phyloP scores from a whole-genome alignment of 2,113 vertebrate genomes.

The Tragelaphus strepsiceros region DNA sequence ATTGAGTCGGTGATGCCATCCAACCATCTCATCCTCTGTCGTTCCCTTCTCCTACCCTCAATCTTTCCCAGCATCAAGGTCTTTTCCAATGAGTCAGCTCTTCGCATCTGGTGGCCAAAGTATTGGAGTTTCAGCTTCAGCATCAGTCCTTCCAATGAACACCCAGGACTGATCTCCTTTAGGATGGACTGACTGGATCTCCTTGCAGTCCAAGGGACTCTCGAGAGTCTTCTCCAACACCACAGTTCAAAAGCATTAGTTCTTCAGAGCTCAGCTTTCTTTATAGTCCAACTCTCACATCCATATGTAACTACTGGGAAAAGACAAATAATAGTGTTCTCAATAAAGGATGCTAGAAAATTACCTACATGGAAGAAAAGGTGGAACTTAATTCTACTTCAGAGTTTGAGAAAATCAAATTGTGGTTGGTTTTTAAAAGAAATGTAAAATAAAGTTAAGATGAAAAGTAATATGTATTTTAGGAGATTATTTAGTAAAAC shows the following conservation, averaged over 20 bases:
- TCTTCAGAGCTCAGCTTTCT: rapidly evolving
- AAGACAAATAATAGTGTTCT: neutral
- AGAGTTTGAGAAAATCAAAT: neutral
- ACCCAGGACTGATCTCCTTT: neutral
- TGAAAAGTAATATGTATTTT: neutral
- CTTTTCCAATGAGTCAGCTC: neutral
- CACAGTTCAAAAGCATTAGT: neutral
- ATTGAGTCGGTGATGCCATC: neutral
- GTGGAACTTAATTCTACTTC: neutral
- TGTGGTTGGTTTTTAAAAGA: neutral
- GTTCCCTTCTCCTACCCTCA: neutral
- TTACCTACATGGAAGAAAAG: neutral
- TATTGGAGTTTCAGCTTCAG: neutral
- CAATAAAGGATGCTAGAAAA: neutral
- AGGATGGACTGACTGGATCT: neutral
- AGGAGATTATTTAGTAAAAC: neutral
- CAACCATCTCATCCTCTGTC: neutral
- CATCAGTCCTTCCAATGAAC: neutral
- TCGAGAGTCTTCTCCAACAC: neutral
- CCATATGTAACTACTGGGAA: neutral
- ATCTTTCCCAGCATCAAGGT: neutral
- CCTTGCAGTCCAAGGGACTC: neutral
- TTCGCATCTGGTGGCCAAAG: rapidly evolving
- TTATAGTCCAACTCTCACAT: neutral
- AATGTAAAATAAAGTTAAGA: neutral